Evolutionary conservation across 2,888 invertebrate species (phyloP), one percentile per base, ranked within the genome.

Genomic region (Drepana falcataria): DNA sequence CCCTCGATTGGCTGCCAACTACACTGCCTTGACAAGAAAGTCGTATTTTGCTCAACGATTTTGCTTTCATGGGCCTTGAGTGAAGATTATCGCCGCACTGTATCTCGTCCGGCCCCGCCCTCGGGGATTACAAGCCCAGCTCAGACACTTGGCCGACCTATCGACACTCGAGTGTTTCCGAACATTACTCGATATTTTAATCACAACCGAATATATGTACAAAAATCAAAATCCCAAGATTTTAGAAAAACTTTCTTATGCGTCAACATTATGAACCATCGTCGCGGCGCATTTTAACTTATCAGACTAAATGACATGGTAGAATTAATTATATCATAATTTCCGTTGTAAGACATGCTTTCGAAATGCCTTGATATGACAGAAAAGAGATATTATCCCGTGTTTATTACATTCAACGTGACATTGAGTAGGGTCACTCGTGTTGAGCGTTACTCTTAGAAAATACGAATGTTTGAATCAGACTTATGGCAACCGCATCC

Each of bases 61-160:
- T 77, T 70, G 65, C 78, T 75, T 80, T 75, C 72, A 74, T 66
- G 65, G 63, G 66, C 73, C 75, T 77, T 71, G 71, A 77, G 71
- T 73, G 71, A 71, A 79, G 81, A 84, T 85, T 82, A 84, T 81
- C 83, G 69, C 66, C 68, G 70, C 64, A 73, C 69, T 82, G 75
- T 76, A 79, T 81, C 78, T 77, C 71, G 64, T 65, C 68, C 64
- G 68, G 61, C 71, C 73, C 65, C 69, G 70, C 67, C 71, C 68
- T 69, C 68, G 70, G 66, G 73, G 73, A 80, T 79, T 81, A 81
- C 73, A 59, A 65, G 62, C 67, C 66, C 56, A 57, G 55, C 55
- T 65, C 58, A 74, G 69, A 64, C 68, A 73, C 77, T 77, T 68
- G 65, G 63, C 62, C 62, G 61, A 60, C 64, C 68, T 64, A 65